Evolutionary conservation across 2,888 invertebrate genomes (phyloP).

Genomic region (Clitarchus hookeri): DNA sequence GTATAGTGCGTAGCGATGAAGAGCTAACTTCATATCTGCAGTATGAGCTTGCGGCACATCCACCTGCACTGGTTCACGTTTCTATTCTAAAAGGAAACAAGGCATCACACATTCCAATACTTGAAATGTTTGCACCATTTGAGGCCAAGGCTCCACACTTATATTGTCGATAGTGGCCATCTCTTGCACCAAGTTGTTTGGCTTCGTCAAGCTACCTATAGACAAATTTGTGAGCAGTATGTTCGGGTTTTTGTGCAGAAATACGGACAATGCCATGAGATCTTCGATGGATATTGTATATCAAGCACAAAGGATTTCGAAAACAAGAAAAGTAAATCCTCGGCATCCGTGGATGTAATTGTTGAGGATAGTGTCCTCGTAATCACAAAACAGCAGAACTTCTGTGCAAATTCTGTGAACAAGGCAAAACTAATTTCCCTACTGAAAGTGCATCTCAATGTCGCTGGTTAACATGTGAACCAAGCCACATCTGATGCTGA

Average conservation of each 20-base stretch:
- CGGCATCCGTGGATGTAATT: neutral
- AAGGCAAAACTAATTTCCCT: too few relatives aligned
- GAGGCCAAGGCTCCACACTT: too few relatives aligned
- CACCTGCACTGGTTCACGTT: too few relatives aligned
- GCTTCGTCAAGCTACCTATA: neutral
- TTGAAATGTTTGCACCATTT: too few relatives aligned
- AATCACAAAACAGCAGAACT: neutral
- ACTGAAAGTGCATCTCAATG: conserved; percentile 25
- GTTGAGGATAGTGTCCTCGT: neutral
- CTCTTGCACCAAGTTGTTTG: neutral
- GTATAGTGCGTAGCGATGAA: too few relatives aligned
- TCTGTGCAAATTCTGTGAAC: conserved; percentile 26
- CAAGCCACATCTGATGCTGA: conserved; percentile 27
- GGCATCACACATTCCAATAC: too few relatives aligned
- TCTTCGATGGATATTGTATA: neutral
- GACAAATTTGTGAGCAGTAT: neutral
- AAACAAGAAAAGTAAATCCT: neutral
- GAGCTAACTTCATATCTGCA: too few relatives aligned
- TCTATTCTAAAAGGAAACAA: too few relatives aligned
- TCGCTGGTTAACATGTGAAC: conserved; percentile 27
- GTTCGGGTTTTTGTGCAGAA: neutral
- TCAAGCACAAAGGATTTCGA: neutral
- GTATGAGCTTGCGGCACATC: too few relatives aligned
- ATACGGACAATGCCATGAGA: neutral
- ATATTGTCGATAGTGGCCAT: too few relatives aligned